phyloP scores from a whole-genome alignment of 2,888 invertebrate genomes.

The Macaria notata region DNA sequence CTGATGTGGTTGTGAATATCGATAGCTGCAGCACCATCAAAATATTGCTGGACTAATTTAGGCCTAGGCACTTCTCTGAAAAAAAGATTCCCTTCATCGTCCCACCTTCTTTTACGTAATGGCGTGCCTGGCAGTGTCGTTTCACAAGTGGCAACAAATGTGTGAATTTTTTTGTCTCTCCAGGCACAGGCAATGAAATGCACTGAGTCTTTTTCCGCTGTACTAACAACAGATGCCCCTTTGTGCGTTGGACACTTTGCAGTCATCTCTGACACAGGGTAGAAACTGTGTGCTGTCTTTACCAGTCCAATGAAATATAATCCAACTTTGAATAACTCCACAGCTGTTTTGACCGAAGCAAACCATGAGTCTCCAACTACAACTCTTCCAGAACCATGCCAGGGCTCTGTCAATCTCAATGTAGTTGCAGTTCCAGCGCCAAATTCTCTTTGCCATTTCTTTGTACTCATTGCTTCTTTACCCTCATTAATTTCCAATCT shows the following conservation, averaged over 20 bases:
- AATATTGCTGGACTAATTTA: constrained; percentile 9
- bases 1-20: constrained; percentile 11
- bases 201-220: too few species aligned
- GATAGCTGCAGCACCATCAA: constrained; percentile 13
- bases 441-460: constrained; percentile 15
- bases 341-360: constrained; percentile 21
- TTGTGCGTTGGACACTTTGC: too few species aligned
- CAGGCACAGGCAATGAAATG: constrained; percentile 2
- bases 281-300: too few species aligned
- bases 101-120: constrained; percentile 6
- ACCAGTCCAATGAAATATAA: neutral
- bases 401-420: constrained; percentile 26
- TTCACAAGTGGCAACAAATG: constrained; percentile 9
- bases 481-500: constrained; percentile 13
- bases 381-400: constrained; percentile 28
- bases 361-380: constrained; percentile 24
- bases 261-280: too few species aligned
- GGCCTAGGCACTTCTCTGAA: constrained; percentile 10
- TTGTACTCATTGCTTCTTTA: constrained; percentile 8
- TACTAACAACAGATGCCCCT: too few species aligned
- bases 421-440: constrained; percentile 21
- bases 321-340: constrained; percentile 15
- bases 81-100: constrained; percentile 5
- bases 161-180: constrained; percentile 9
- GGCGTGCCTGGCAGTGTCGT: constrained; percentile 4